Percentiles rank a stretch among this genome's conserved stretches.
Conservation (phyloP, 2,113 vertebrate genomes). For the Gadus chalcogrammus region DNA sequence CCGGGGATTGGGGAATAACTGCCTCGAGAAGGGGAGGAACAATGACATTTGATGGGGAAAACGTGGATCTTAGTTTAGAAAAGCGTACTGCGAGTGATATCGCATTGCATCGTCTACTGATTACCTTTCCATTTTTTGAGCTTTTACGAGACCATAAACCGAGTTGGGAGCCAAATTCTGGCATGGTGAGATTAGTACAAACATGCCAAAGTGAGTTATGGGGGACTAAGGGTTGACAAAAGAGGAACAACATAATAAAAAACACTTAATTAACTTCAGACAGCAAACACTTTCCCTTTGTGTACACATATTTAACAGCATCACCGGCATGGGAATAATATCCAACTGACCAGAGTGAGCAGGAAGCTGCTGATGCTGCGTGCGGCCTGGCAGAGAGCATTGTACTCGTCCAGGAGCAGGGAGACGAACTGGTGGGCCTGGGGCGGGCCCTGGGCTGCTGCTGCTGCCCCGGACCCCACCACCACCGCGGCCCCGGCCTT, state of each 20-base stretch:
- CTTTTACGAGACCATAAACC: too few relatives aligned
- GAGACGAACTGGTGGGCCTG: conserved; percentile 96
- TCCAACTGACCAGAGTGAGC: conserved; percentile 86
- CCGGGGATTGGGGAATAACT: too few relatives aligned
- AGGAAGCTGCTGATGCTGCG: conserved; percentile 95
- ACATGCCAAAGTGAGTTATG: too few relatives aligned
- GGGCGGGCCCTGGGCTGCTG: conserved; percentile 80
- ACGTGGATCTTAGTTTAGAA: too few relatives aligned
- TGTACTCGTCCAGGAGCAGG: conserved; percentile 92
- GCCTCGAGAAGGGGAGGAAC: background rate
- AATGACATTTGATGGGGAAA: background rate
- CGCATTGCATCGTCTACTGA: background rate
- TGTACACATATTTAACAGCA: too few relatives aligned
- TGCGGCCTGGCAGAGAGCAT: conserved; percentile 91
- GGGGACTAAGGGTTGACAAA: too few relatives aligned
- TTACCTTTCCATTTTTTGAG: too few relatives aligned
- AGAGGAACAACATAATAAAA: too few relatives aligned
- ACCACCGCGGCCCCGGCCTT: conserved; percentile 67
- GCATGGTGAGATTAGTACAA: too few relatives aligned
- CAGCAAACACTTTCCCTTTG: too few relatives aligned
- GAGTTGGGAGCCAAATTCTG: too few relatives aligned
- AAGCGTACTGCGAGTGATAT: background rate
- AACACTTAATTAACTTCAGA: too few relatives aligned
- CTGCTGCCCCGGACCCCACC: conserved; percentile 21
- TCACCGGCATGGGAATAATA: background rate